These are phyloP conservation scores for Pseudomyrmex flavicornis DNA, from an alignment of 1,140 invertebrate genomes.

Conservation along the genomic window DNA sequence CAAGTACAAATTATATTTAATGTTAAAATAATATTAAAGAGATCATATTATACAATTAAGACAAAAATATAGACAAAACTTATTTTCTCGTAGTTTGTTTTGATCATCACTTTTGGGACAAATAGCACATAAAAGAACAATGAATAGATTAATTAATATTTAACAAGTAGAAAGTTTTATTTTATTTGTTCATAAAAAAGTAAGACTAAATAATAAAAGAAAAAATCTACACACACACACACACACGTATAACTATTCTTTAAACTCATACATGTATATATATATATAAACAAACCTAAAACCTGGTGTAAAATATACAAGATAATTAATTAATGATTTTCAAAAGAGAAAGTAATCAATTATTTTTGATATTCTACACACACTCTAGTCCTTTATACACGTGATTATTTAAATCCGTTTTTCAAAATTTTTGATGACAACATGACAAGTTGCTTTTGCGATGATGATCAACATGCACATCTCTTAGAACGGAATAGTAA, in stretches of 20 bases:
- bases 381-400: background rate
- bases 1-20: background rate
- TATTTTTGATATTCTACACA: background rate
- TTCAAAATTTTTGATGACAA: background rate
- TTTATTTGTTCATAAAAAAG: too few relatives aligned
- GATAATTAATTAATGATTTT: background rate
- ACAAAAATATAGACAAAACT: background rate
- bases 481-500: slow-evolving; percentile 19
- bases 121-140: background rate
- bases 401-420: slow-evolving; percentile 7
- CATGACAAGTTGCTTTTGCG: background rate
- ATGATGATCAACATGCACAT: slow-evolving; percentile 1
- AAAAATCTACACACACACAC: background rate
- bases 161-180: background rate
- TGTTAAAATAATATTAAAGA: background rate
- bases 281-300: too few relatives aligned
- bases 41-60: background rate
- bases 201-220: background rate
- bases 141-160: slow-evolving; percentile 3
- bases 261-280: background rate
- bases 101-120: background rate
- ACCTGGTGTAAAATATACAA: background rate
- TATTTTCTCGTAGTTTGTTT: background rate
- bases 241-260: background rate
- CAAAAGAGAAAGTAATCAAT: background rate